Percentiles rank a stretch among this genome's conserved stretches.
Conservation (phyloP, 2,113 vertebrate genomes). For the Anoura caudifer region DNA sequence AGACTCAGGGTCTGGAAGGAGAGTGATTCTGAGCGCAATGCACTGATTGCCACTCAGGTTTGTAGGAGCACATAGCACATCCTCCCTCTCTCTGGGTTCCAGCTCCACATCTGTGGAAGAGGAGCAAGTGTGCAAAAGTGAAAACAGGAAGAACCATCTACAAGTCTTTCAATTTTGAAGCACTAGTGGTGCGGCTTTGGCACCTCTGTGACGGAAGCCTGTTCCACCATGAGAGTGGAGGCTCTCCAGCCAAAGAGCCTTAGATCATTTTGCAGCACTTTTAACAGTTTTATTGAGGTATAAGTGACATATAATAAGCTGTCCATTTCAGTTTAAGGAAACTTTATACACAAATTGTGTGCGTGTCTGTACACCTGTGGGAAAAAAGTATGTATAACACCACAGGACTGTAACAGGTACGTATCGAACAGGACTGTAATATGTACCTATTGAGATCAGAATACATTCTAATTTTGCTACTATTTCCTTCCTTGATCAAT, state of each 20-base stretch:
- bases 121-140: not conserved
- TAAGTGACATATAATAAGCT: not conserved
- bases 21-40: not conserved
- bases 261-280: not conserved
- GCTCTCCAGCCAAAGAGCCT: not conserved
- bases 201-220: not conserved
- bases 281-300: not conserved
- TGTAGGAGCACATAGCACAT: not conserved
- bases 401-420: no score
- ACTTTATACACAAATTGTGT: not conserved
- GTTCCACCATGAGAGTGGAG: not conserved
- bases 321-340: not conserved
- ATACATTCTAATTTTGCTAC: not conserved
- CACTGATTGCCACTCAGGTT: no score
- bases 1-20: not conserved
- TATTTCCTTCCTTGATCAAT: not conserved
- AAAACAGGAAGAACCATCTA: not conserved
- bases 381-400: no score
- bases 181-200: rapidly evolving
- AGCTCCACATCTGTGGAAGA: not conserved
- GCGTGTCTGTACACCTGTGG: not conserved
- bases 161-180: not conserved
- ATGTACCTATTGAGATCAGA: not conserved
- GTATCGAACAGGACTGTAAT: not conserved
- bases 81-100: not conserved